These are phyloP conservation scores for Taxidea taxus DNA, from an alignment of 2,113 vertebrate genomes.

Conservation along the genomic window DNA sequence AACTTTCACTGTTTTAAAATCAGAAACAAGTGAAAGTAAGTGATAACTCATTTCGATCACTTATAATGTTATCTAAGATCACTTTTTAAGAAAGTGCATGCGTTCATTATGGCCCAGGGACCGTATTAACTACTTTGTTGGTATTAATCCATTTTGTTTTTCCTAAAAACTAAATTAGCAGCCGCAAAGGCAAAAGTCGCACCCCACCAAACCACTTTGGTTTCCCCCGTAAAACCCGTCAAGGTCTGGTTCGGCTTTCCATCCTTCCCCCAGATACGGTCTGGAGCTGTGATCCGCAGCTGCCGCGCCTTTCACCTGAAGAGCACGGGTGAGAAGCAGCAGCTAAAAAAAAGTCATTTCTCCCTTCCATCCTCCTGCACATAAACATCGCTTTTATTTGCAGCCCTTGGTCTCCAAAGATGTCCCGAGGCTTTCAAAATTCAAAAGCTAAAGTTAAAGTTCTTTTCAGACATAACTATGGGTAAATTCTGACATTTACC, in stretches of 20 bases:
- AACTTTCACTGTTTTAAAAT: constrained; percentile 30
- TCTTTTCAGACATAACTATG: constrained; percentile 24
- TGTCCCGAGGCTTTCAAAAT: constrained; percentile 22
- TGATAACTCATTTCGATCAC: not conserved
- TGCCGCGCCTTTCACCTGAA: not conserved
- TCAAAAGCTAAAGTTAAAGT: not conserved
- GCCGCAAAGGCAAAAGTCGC: not conserved
- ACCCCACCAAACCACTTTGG: not conserved
- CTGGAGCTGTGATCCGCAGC: not conserved
- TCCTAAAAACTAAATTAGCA: constrained; percentile 16
- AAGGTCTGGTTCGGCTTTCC: not conserved
- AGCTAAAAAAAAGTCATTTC: not conserved
- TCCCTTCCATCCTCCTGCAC: not conserved
- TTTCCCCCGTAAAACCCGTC: constrained; percentile 9
- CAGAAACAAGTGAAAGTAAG: constrained; percentile 25
- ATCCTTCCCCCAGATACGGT: not conserved
- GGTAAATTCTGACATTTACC: constrained; percentile 39
- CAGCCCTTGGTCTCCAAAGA: not conserved
- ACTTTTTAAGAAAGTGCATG: not conserved
- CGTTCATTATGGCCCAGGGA: not conserved
- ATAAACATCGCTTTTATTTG: not conserved
- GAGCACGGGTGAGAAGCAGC: not conserved
- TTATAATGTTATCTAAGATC: constrained; percentile 9
- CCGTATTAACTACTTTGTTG: not conserved
- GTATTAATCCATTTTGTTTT: constrained; percentile 14